These are phyloP conservation scores for Cariama cristata DNA, from an alignment of 2,113 vertebrate species.

Conservation along the genomic window DNA sequence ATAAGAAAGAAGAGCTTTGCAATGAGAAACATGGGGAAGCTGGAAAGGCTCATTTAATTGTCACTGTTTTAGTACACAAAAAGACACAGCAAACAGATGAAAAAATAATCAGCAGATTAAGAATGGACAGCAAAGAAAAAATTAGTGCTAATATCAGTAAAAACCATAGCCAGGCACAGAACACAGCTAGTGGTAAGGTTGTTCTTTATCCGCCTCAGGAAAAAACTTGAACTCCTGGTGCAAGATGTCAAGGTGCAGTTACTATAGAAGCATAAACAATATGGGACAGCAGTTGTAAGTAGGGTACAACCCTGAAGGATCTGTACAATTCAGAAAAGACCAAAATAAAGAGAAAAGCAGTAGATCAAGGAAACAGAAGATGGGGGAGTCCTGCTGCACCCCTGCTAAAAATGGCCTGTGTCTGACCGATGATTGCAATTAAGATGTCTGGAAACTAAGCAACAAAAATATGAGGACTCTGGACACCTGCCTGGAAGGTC, in stretches of 20 bases:
- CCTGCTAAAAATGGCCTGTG: neutral
- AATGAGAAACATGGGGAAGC: neutral
- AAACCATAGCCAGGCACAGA: neutral
- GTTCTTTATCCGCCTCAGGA: neutral
- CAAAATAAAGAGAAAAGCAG: neutral
- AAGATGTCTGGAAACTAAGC: neutral
- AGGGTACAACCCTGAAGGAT: neutral
- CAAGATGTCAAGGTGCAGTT: neutral
- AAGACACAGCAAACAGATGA: neutral
- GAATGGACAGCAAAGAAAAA: neutral
- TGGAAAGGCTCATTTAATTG: neutral
- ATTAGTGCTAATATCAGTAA: neutral
- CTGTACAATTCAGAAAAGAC: neutral
- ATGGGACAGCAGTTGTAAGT: neutral
- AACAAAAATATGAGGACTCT: neutral
- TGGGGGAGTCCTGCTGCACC: neutral
- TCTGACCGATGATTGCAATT: accelerated
- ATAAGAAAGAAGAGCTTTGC: neutral
- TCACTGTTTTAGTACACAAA: neutral
- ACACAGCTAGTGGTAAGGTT: neutral
- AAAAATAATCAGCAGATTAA: neutral
- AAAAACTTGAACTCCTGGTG: neutral
- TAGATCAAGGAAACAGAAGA: neutral
- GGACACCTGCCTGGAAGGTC: neutral
- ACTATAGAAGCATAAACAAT: neutral